These are phyloP conservation scores for Diplodus sargus DNA, from an alignment of 2,797 vertebrate genomes.

Conservation along the genomic window DNA sequence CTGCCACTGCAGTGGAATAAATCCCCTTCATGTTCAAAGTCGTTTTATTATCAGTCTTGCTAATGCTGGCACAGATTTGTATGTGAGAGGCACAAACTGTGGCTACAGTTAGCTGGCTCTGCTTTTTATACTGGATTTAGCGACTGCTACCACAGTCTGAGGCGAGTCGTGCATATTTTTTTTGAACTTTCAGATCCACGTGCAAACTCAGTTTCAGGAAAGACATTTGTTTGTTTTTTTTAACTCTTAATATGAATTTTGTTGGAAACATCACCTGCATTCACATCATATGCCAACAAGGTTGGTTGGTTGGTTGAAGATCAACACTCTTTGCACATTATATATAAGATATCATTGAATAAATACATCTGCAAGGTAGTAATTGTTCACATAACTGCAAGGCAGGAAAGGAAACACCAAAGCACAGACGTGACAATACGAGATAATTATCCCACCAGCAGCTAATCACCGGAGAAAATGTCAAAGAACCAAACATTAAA, in stretches of 20 bases:
- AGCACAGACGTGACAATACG: not conserved
- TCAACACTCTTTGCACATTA: not conserved
- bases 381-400: not conserved
- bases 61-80: not conserved
- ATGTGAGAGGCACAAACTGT: not conserved
- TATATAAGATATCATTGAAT: not conserved
- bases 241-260: no score
- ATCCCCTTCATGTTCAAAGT: not conserved
- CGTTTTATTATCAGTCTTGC: not conserved
- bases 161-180: not conserved
- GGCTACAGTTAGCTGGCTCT: not conserved
- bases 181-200: not conserved
- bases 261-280: no score
- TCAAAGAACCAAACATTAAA: conserved; percentile 31
- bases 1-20: conserved; percentile 8
- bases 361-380: not conserved
- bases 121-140: not conserved
- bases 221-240: no score
- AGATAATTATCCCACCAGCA: conserved; percentile 29
- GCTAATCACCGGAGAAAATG: conserved; percentile 47
- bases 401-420: not conserved
- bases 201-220: not conserved
- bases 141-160: not conserved
- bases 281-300: no score
- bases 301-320: not conserved